These are phyloP conservation scores for Pangasius sanitwongsei DNA, from an alignment of 2,797 vertebrate genomes.

Conservation along the genomic window DNA sequence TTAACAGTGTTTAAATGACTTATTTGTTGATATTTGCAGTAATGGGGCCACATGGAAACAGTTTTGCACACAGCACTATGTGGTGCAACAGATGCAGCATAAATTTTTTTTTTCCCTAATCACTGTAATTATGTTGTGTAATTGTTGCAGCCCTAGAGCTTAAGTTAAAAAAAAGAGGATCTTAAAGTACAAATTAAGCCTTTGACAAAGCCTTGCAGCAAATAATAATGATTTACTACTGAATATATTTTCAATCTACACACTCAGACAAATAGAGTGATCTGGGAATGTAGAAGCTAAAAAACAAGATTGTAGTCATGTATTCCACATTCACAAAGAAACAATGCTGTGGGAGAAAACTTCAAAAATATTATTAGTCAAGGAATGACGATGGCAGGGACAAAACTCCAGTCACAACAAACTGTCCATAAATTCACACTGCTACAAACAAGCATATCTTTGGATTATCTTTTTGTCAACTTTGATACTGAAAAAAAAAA, in stretches of 20 bases:
- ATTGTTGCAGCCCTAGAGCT: not conserved
- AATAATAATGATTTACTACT: not conserved
- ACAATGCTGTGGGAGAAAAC: not conserved
- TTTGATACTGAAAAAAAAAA: not conserved
- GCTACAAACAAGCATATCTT: not conserved
- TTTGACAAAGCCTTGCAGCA: not conserved
- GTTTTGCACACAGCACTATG: not conserved
- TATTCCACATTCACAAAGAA: not conserved
- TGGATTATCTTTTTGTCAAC: not conserved
- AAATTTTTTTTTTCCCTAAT: not conserved
- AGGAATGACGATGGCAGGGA: not conserved
- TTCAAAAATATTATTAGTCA: not conserved
- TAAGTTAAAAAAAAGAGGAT: not conserved
- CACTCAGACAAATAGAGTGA: not conserved
- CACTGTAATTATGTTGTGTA: not conserved
- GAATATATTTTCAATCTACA: not conserved
- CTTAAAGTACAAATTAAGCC: not conserved
- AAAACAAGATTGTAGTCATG: not conserved
- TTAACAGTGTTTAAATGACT: not conserved
- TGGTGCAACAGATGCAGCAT: not conserved
- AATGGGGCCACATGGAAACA: not conserved
- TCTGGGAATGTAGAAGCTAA: not conserved
- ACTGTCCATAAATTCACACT: not conserved
- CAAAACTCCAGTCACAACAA: not conserved
- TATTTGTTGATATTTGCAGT: not conserved